phyloP scores from a whole-genome alignment of 2,113 vertebrate species.

The Rhodinocichla rosea region DNA sequence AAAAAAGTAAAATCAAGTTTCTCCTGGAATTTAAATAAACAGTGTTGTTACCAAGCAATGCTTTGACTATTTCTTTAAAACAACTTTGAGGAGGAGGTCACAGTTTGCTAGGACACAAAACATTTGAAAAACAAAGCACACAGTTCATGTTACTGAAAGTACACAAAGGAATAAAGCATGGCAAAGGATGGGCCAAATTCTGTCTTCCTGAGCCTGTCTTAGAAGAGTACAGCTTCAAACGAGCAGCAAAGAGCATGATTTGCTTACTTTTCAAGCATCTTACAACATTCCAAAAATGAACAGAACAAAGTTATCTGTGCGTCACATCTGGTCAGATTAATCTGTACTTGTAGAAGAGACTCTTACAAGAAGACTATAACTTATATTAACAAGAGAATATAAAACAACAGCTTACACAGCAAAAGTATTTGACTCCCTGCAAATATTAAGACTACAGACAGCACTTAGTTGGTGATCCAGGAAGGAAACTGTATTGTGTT shows the following conservation, averaged over 20 bases:
- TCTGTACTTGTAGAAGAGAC: neutral
- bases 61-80: conserved; percentile 11
- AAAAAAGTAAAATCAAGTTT: neutral
- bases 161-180: neutral
- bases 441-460: neutral
- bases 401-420: neutral
- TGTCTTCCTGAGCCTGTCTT: neutral
- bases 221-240: neutral
- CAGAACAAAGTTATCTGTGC: neutral
- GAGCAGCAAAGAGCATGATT: neutral
- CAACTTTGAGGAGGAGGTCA: neutral
- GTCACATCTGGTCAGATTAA: neutral
- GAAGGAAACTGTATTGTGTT: neutral
- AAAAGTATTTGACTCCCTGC: neutral
- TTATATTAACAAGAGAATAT: neutral
- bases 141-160: neutral
- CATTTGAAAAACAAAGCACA: conserved; percentile 29
- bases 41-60: conserved; percentile 1
- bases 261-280: conserved; percentile 8
- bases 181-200: neutral
- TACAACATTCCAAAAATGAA: neutral
- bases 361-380: neutral
- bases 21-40: conserved; percentile 6
- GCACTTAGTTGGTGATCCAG: neutral
- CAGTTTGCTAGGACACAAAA: conserved; percentile 22